Evolutionary conservation across 2,797 vertebrate genomes (phyloP), one percentile per base, ranked within the genome.

Genomic region (Antennarius maculatus): DNA sequence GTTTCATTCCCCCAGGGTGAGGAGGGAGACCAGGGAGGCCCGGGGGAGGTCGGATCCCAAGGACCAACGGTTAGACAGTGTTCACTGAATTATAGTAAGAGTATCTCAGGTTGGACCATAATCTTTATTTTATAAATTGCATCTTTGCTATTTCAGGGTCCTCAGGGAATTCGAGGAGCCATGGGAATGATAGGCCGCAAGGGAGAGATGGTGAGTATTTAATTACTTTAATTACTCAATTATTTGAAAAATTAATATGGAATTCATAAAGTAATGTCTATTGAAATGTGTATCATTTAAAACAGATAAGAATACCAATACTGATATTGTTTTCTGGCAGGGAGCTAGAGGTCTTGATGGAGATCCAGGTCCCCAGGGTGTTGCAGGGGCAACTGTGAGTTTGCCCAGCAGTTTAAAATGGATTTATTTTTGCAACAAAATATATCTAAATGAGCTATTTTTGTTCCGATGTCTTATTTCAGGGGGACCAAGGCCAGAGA

Each of bases 401-500:
- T 60, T 67, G n/a, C 54, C 34, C 18, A 7, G 41, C 6, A 39
- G 23, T 7, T 48, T 11, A 42, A 60, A 66, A 50, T 54, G 4
- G 39, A 61, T 51, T 53, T 41, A 39, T 63, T 42, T 59, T 41
- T 42, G 7, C 37, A 60, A 2, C 18, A 54, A 47, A 45, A 56
- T 7, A 18, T 1, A 1, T 16, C 5, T 6, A 4, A 41, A 42
- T n/a, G 37, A 43, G 10, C 13, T 27, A 42, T 3, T 1, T 39
- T 23, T 61, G 6, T 71, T 18, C 53, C 0, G n/a, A 42, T 69
- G 11, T 23, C 6, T 58, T 66, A 54, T 86, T 86, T 71, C 66
- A 99, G 98, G 98, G 98, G 2, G 97, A 99, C 81, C 92, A 69
- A 85, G 98, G 97, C 16, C 97, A 94, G 80, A 94, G 95, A 83